phyloP scores from a whole-genome alignment of 2,888 invertebrate genomes.

The Beris morrisii region DNA sequence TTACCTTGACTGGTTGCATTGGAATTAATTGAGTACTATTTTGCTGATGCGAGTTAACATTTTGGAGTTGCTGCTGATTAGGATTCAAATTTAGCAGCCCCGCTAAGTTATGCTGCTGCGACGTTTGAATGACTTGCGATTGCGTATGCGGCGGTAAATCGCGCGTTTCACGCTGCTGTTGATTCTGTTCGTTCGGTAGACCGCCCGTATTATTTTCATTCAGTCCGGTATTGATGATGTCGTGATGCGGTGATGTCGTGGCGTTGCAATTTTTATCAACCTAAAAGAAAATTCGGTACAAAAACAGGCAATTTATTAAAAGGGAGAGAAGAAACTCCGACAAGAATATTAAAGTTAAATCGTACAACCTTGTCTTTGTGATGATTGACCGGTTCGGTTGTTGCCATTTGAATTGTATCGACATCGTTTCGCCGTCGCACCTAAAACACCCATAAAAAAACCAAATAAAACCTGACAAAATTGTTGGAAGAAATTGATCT shows the following conservation, averaged over 20 bases:
- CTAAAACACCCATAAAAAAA: conserved; percentile 44
- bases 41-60: conserved; percentile 27
- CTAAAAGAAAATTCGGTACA: conserved; percentile 38
- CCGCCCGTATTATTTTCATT: conserved; percentile 46
- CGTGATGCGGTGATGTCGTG: conserved; percentile 57
- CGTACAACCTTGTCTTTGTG: conserved; percentile 48
- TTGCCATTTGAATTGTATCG: conserved; percentile 64
- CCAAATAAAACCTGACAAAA: conserved; percentile 12
- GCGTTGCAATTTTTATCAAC: conserved; percentile 73
- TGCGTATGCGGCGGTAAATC: conserved; percentile 41
- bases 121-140: background rate
- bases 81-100: conserved; percentile 16
- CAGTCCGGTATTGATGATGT: conserved; percentile 46
- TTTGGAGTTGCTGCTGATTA: conserved; percentile 22
- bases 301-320: too few relatives aligned
- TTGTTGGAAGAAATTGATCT: conserved; percentile 33
- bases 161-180: conserved; percentile 46
- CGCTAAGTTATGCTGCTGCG: conserved; percentile 21
- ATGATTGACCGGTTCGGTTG: conserved; percentile 64
- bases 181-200: conserved; percentile 50
- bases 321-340: too few relatives aligned
- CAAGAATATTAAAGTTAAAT: conserved; percentile 7
- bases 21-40: conserved; percentile 44
- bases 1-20: conserved; percentile 45
- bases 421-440: conserved; percentile 66